Evolutionary conservation across 2,888 invertebrate species (phyloP).

Genomic region (Apamea crenata): DNA sequence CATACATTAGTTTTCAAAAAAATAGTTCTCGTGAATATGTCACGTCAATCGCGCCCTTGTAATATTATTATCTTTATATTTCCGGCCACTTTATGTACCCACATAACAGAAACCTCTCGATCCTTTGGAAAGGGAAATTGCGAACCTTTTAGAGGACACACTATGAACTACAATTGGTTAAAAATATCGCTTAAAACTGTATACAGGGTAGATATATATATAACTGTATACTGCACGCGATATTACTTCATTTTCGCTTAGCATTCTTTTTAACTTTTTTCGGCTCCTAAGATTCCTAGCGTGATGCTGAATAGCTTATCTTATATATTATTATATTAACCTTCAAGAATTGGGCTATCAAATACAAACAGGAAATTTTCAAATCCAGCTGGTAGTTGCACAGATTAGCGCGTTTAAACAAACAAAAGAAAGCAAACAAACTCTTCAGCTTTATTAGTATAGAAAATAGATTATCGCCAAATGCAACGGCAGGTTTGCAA

Average conservation of each 20-base stretch:
- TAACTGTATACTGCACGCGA: no score
- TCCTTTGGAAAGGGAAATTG: conserved; percentile 74
- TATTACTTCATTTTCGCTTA: not conserved
- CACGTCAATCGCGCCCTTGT: conserved; percentile 60
- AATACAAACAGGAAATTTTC: not conserved
- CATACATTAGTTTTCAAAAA: conserved; percentile 27
- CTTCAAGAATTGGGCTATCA: not conserved
- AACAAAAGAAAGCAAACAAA: not conserved
- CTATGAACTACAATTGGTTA: conserved; percentile 57
- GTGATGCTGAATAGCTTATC: not conserved
- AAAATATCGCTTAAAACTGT: conserved; percentile 6
- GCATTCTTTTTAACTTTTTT: not conserved
- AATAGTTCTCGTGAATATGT: conserved; percentile 20
- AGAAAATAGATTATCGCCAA: not conserved
- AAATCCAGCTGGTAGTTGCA: not conserved
- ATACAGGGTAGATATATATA: no score
- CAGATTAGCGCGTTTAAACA: not conserved
- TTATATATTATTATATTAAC: no score
- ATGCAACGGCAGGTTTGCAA: not conserved
- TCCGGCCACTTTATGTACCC: conserved; percentile 70
- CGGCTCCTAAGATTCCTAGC: not conserved
- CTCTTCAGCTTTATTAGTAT: not conserved
- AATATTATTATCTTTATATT: conserved; percentile 77
- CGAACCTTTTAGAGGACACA: conserved; percentile 69
- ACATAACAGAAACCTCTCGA: conserved; percentile 75